phyloP scores from a whole-genome alignment of 2,113 vertebrate genomes.

The Protobothrops mucrosquamatus region DNA sequence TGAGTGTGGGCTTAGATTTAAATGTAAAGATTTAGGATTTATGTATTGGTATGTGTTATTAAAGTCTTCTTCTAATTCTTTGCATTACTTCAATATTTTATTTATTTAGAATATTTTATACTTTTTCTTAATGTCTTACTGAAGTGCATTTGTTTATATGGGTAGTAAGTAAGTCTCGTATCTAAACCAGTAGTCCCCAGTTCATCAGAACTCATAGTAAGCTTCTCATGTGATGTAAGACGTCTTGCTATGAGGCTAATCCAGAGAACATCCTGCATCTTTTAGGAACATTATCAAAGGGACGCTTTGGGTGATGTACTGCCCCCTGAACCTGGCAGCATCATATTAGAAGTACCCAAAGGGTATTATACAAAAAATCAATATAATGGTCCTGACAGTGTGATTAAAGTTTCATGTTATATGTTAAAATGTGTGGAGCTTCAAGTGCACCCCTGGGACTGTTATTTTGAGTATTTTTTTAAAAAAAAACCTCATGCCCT shows the following conservation, averaged over 20 bases:
- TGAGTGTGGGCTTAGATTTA: neutral
- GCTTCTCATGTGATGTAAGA: neutral
- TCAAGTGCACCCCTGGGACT: neutral
- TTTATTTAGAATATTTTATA: neutral
- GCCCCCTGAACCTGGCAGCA: neutral
- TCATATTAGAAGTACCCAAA: neutral
- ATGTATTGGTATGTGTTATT: neutral
- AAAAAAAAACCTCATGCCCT: neutral
- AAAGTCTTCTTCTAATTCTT: neutral
- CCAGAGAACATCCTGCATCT: neutral
- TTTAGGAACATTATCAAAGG: neutral
- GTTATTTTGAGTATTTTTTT: neutral
- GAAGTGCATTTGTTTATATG: neutral
- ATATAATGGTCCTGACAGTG: neutral
- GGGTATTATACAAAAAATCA: neutral
- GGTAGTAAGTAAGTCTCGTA: neutral
- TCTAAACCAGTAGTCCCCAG: neutral
- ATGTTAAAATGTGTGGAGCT: neutral
- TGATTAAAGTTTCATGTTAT: neutral
- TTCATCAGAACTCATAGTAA: neutral
- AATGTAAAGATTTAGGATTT: neutral
- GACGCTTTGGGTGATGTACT: neutral
- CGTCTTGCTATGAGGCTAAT: neutral
- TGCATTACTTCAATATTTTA: neutral
- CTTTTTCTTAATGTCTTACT: neutral